Percentiles rank a stretch among this genome's conserved stretches.
These are phyloP conservation scores for Andrena marginata DNA, from an alignment of 2,888 invertebrate genomes.

Conservation along the genomic window DNA sequence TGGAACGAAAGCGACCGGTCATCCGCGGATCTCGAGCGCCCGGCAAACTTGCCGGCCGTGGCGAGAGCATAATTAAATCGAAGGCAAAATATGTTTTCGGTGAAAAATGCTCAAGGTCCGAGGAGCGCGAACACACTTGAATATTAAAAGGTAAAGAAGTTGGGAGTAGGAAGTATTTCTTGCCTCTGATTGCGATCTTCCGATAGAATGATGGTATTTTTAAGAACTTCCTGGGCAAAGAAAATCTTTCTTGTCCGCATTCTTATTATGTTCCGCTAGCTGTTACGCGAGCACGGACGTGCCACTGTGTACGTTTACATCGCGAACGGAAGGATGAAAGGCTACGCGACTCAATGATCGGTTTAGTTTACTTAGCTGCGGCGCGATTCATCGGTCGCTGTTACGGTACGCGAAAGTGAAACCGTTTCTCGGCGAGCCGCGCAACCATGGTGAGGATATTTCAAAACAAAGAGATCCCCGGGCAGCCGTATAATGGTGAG, in stretches of 20 bases:
- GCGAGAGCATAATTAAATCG: neutral
- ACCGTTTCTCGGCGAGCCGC: slow-evolving; percentile 42
- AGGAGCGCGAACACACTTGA: neutral
- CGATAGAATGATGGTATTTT: neutral
- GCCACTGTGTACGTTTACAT: neutral
- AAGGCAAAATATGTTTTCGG: neutral
- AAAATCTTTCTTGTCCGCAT: slow-evolving; percentile 17
- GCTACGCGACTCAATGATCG: slow-evolving; percentile 1
- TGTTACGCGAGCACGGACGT: neutral
- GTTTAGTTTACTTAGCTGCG: slow-evolving; percentile 20
- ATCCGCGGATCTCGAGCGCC: neutral
- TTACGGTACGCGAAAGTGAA: slow-evolving; percentile 60
- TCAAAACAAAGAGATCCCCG: neutral
- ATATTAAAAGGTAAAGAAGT: slow-evolving; percentile 23
- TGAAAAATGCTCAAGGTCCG: slow-evolving; percentile 19
- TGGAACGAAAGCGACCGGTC: neutral
- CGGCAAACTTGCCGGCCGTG: neutral
- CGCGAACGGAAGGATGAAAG: slow-evolving; percentile 4
- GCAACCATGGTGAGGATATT: slow-evolving; percentile 41
- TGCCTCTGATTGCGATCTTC: neutral
- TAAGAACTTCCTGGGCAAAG: slow-evolving; percentile 25
- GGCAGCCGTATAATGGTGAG: neutral
- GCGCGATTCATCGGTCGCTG: slow-evolving; percentile 44
- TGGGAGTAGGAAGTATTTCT: slow-evolving; percentile 3
- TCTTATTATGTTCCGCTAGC: slow-evolving; percentile 11